Percentiles rank a stretch among this genome's conserved stretches.
These are phyloP conservation scores for Trachymyrmex septentrionalis DNA, from an alignment of 1,140 invertebrate species.

Conservation along the genomic window DNA sequence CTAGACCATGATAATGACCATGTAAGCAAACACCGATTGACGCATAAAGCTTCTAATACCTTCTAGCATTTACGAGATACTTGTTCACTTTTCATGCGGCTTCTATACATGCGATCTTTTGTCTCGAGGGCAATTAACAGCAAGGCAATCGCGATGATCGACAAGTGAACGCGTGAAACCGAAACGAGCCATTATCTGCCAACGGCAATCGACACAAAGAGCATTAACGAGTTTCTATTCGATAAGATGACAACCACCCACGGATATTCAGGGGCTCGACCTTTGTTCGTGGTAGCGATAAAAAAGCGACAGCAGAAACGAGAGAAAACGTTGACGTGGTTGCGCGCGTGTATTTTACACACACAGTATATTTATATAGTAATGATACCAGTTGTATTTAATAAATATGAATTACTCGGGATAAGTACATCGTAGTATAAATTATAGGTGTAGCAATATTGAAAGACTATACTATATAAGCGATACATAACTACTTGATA, in stretches of 20 bases:
- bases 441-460: not conserved
- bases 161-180: slow-evolving; percentile 34
- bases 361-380: not conserved
- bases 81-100: slow-evolving; percentile 20
- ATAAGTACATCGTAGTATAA: not conserved
- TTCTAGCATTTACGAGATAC: not conserved
- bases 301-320: not conserved
- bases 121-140: slow-evolving; percentile 54
- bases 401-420: not conserved
- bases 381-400: not conserved
- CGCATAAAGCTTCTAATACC: slow-evolving; percentile 11
- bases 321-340: not conserved
- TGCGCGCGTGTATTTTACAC: not conserved
- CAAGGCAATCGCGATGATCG: slow-evolving; percentile 16
- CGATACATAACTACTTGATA: not conserved
- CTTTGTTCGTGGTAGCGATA: not conserved
- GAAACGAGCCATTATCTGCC: slow-evolving; percentile 43
- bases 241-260: slow-evolving; percentile 11
- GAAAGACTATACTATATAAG: not conserved
- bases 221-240: slow-evolving; percentile 46
- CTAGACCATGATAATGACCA: not conserved
- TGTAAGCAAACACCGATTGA: not conserved
- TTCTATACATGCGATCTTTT: slow-evolving; percentile 48
- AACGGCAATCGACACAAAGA: slow-evolving; percentile 19
- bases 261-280: slow-evolving; percentile 2